These are phyloP conservation scores for Penaeus vannamei DNA, from an alignment of 1,140 invertebrate genomes.

Conservation along the genomic window DNA sequence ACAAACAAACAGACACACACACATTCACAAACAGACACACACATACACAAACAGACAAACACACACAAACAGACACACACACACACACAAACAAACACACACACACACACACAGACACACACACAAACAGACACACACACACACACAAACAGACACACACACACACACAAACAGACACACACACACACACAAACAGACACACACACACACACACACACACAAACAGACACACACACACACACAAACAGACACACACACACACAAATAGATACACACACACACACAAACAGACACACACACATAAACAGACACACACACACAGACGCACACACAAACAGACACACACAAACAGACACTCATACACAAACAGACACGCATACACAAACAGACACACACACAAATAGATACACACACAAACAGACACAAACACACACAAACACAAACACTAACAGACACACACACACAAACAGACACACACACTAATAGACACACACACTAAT, in stretches of 20 bases:
- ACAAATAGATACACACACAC: not conserved
- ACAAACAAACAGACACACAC: no score
- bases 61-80: no score
- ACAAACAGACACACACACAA: not conserved
- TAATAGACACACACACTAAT: not conserved
- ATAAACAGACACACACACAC: not conserved
- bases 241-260: not conserved
- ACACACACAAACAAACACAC: no score
- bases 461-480: not conserved
- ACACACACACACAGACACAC: no score
- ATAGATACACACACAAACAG: not conserved
- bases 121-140: no score
- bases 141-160: not conserved
- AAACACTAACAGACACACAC: not conserved
- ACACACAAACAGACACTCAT: not conserved
- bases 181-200: not conserved
- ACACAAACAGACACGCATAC: no score
- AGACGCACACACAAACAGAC: not conserved
- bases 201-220: not conserved
- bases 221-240: not conserved
- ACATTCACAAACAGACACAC: no score
- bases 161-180: not conserved
- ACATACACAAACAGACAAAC: no score
- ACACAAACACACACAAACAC: not conserved
- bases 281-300: not conserved